These are phyloP conservation scores for Zelleria hepariella DNA, from an alignment of 2,888 invertebrate genomes.

Conservation along the genomic window DNA sequence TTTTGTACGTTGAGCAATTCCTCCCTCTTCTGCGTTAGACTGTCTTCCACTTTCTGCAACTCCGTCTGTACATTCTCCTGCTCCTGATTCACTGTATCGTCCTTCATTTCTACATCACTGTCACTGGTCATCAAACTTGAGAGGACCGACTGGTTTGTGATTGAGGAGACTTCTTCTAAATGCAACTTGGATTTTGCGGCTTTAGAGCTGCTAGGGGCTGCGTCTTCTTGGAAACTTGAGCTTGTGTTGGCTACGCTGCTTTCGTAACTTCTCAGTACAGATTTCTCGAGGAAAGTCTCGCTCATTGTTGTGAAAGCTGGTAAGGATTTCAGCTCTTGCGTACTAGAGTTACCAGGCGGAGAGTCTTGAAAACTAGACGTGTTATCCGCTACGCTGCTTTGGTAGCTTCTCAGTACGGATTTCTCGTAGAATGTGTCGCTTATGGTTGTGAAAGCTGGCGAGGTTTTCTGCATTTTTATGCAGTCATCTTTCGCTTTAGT, in stretches of 20 bases:
- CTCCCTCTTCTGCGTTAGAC: conserved; percentile 9
- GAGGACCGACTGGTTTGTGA: conserved; percentile 15
- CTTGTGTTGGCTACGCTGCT: conserved; percentile 34
- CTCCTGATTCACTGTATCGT: conserved; percentile 14
- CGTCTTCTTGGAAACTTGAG: conserved; percentile 23
- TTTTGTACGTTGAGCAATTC: not conserved
- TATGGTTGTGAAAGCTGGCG: conserved; percentile 37
- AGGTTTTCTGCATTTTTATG: conserved; percentile 19
- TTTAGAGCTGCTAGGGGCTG: conserved; percentile 21
- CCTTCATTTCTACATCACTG: conserved; percentile 44
- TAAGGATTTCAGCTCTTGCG: conserved; percentile 22
- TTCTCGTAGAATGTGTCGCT: conserved; percentile 39
- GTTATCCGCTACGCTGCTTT: conserved; percentile 34
- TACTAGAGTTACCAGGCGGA: conserved; percentile 24
- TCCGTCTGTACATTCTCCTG: conserved; percentile 5
- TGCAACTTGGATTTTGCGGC: conserved; percentile 13
- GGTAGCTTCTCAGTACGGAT: conserved; percentile 42
- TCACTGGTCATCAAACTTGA: conserved; percentile 58
- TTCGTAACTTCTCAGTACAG: conserved; percentile 40
- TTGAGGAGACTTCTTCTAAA: conserved; percentile 6
- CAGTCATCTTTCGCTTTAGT: conserved; percentile 16
- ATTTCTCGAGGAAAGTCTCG: conserved; percentile 40
- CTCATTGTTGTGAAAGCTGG: conserved; percentile 38
- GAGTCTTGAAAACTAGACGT: conserved; percentile 25
- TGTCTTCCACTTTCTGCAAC: conserved; percentile 10